These are phyloP conservation scores for Noctua comes DNA, from an alignment of 2,888 invertebrate species.

Conservation along the genomic window DNA sequence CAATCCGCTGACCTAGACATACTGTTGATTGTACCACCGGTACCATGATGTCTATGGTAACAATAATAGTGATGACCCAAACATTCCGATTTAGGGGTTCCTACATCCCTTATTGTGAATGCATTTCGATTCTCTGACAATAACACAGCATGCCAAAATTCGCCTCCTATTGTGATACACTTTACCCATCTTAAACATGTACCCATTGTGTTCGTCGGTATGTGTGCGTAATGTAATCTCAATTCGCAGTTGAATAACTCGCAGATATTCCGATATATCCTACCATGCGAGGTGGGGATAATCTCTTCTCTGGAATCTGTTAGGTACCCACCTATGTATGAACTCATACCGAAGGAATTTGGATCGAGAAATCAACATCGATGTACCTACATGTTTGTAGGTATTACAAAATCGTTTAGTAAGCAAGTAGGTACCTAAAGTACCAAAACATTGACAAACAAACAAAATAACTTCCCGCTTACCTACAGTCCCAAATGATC, in stretches of 20 bases:
- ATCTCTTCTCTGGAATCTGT: slow-evolving; percentile 16
- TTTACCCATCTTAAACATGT: slow-evolving; percentile 16
- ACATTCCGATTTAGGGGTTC: slow-evolving; percentile 14
- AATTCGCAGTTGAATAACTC: slow-evolving; percentile 48
- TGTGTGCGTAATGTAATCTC: slow-evolving; percentile 38
- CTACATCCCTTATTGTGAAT: slow-evolving; percentile 10
- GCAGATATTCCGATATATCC: slow-evolving; percentile 28
- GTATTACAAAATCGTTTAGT: neutral
- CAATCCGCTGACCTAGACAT: too few relatives aligned
- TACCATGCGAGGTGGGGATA: slow-evolving; percentile 18
- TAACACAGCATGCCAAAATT: slow-evolving; percentile 33
- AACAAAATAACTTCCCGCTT: neutral
- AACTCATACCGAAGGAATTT: slow-evolving; percentile 3
- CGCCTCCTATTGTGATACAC: slow-evolving; percentile 39
- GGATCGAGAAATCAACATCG: neutral
- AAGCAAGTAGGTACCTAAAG: too few relatives aligned
- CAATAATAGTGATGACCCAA: slow-evolving; percentile 34
- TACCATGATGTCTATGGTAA: slow-evolving; percentile 11
- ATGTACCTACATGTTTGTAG: neutral
- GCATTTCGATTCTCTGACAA: slow-evolving; percentile 33
- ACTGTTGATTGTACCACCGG: neutral
- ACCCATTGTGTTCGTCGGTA: neutral
- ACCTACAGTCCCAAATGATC: slow-evolving; percentile 2
- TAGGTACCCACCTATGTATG: neutral
- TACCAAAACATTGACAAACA: neutral